Evolutionary conservation across 2,113 vertebrate species (phyloP).

Genomic region (Thalassoma bifasciatum): DNA sequence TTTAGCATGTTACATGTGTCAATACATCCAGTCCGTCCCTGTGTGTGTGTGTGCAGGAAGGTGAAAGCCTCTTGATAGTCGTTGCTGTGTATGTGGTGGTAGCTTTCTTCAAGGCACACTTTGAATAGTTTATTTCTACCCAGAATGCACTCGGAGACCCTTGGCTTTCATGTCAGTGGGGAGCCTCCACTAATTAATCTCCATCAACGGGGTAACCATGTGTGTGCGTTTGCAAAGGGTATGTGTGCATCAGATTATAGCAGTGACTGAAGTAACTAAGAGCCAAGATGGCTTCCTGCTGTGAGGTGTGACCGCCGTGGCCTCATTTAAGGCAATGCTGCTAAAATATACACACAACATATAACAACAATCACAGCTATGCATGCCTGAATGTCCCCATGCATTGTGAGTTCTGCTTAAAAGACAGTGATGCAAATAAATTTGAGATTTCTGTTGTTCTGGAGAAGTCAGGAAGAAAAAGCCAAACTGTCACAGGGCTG

Average conservation of each 20-base stretch:
- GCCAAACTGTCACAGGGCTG: too few relatives aligned
- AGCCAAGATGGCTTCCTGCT: slow-evolving; percentile 47
- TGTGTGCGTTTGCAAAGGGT: background rate
- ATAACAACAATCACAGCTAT: background rate
- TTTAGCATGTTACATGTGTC: slow-evolving; percentile 4
- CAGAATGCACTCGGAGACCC: slow-evolving; percentile 43
- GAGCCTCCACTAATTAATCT: slow-evolving; percentile 62
- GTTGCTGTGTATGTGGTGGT: background rate
- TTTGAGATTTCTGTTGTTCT: too few relatives aligned
- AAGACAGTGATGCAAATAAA: too few relatives aligned
- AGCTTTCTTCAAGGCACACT: background rate
- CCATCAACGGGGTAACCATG: slow-evolving; percentile 41
- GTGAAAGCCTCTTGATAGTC: background rate
- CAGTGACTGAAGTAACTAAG: slow-evolving; percentile 29
- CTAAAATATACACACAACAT: slow-evolving; percentile 13
- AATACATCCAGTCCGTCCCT: slow-evolving; percentile 1
- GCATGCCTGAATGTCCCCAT: background rate
- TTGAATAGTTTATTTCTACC: slow-evolving; percentile 44
- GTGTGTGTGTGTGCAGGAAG: background rate
- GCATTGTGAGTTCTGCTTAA: background rate
- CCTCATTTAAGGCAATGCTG: slow-evolving; percentile 17
- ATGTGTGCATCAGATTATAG: background rate
- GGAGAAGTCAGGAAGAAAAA: too few relatives aligned
- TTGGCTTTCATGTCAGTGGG: slow-evolving; percentile 47
- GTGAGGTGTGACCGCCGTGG: slow-evolving; percentile 35